Percentiles rank a stretch among this genome's conserved stretches.
phyloP scores from a whole-genome alignment of 2,888 invertebrate species.

The Mimas tiliae region DNA sequence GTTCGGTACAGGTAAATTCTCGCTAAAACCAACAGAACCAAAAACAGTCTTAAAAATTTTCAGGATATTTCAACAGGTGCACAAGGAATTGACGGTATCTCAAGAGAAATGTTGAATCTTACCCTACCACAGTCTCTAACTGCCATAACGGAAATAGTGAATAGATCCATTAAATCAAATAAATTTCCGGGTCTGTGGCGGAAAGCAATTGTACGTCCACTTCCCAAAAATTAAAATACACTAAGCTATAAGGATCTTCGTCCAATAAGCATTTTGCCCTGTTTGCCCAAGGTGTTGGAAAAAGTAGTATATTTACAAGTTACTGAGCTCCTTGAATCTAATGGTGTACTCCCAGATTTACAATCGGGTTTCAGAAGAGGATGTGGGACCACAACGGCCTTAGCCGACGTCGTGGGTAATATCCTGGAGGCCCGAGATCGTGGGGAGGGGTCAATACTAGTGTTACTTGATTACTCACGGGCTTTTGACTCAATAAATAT shows the following conservation, averaged over 20 bases:
- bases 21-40: neutral
- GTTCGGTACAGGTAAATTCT: neutral
- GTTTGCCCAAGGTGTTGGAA: constrained; percentile 30
- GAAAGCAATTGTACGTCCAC: constrained; percentile 19
- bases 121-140: constrained; percentile 8
- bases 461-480: constrained; percentile 36
- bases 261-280: constrained; percentile 34
- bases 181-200: constrained; percentile 26
- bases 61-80: constrained; percentile 10
- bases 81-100: constrained; percentile 17
- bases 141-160: constrained; percentile 16
- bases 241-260: constrained; percentile 25
- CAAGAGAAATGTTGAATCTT: constrained; percentile 18
- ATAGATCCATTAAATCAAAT: constrained; percentile 12
- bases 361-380: constrained; percentile 35
- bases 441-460: constrained; percentile 31
- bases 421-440: constrained; percentile 33
- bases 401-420: constrained; percentile 34
- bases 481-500: constrained; percentile 37
- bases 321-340: constrained; percentile 23
- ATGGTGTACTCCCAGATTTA: constrained; percentile 30
- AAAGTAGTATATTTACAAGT: constrained; percentile 29
- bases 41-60: neutral
- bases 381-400: constrained; percentile 31
- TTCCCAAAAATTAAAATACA: constrained; percentile 25